phyloP scores from a whole-genome alignment of 1,140 invertebrate genomes.

The Mercenaria mercenaria region DNA sequence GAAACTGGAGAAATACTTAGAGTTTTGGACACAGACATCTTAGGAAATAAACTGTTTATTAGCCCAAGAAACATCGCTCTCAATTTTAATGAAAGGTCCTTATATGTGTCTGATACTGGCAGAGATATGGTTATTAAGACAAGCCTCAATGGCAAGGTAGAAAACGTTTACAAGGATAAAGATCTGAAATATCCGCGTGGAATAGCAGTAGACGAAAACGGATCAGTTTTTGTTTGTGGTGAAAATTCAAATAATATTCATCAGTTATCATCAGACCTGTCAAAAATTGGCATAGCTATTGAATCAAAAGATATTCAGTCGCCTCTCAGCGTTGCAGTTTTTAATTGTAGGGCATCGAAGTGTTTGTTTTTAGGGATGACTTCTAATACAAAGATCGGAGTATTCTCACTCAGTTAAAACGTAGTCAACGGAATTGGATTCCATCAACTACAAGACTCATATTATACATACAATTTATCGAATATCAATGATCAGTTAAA shows the following conservation, averaged over 20 bases:
- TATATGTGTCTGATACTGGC: not conserved
- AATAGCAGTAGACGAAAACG: not conserved
- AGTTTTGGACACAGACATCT: no score
- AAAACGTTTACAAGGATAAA: not conserved
- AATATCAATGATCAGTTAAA: no score
- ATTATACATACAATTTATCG: no score
- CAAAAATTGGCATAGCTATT: not conserved
- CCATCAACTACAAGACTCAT: no score
- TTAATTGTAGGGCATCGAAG: no score
- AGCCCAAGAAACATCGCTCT: not conserved
- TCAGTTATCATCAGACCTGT: not conserved
- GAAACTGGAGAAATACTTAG: no score
- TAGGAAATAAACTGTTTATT: not conserved
- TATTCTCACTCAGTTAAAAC: no score
- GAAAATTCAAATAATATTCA: not conserved
- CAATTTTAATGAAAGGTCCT: not conserved
- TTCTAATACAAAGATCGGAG: no score
- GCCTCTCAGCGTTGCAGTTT: no score
- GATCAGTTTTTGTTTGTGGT: not conserved
- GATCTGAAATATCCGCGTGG: not conserved
- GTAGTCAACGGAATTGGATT: no score
- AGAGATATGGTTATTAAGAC: not conserved
- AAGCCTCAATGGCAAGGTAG: not conserved
- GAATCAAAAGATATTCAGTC: not conserved
- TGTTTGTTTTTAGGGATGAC: no score